Base-by-base conservation (phyloP, 2,888 invertebrate genomes). In the Antitype chi region DNA sequence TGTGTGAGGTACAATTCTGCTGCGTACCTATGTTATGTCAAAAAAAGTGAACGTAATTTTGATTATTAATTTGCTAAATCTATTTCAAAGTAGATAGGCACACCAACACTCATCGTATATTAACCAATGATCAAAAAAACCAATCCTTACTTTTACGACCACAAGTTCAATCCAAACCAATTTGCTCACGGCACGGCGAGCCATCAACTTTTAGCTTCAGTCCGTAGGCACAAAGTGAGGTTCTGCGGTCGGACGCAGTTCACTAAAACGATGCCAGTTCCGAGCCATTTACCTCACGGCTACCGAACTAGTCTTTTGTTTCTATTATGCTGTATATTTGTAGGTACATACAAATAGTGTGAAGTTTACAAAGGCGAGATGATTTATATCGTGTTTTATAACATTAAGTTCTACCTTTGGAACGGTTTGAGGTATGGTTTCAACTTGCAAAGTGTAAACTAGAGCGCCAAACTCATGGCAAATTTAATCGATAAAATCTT, bases 251-350 rank as follows among this genome's bases (percentile, higher is more conserved):
- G 68, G 62, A 78, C 78, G 71, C 53, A 76, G 82, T 75, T 74
- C 89, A 91, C 91, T 91, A 92, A 91, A 92, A 91, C 88, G 84
- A 87, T 85, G 86, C 89, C 90, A 63, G 86, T 87, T 92, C 89
- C 90, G 87, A 88, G 82, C 92, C 93, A 94, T 94, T 94, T 92
- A 91, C 87, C 90, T 78, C 81, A 62, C 88, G 86, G 88, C 89
- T 85, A 86, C 79, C 84, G 81, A 70, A 82, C 84, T 67, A 80
- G 77, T 85, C 88, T 87, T 89, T 91, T 90, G 89, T 92, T 92
- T 88, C 87, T 87, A 88, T 89, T 86, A 85, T 78, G 74, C 70
- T 69, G 57, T 78, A 70, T 74, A 69, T 78, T 70, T 80, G 53
- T 70, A 60, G 59, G 70, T 84, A 67, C 47, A 70, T 59, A 68